Evolutionary conservation across 2,888 invertebrate genomes (phyloP), one percentile per base, ranked within the genome.

Genomic region (Perizoma affinitatum): DNA sequence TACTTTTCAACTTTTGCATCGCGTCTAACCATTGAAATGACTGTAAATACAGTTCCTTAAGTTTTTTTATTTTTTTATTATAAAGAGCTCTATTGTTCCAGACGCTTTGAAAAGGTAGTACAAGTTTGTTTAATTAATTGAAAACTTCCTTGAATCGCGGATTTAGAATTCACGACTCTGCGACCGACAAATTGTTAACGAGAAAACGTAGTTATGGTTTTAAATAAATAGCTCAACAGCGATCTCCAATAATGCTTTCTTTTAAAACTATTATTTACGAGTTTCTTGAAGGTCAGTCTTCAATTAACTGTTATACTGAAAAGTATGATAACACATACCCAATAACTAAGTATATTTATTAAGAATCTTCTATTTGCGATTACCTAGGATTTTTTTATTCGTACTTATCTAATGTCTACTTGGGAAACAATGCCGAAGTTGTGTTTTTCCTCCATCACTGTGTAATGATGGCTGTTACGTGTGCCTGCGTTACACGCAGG

Each of bases 91-190:
- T 72, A 82, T 83, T 84, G 83, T 83, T 79, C 79, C 63, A 66
- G 65, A 65, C 69, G 68, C 76, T 75, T 73, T 75, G 69, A 66
- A n/a, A 75, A 78, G 71, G 75, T 71, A 68, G 76, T 73, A 70
- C 75, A 77, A 82, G 75, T 81, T 82, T 77, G 76, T 75, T 77
- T 75, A 82, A 83, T 83, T 81, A 82, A 84, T 82, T 79, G 74
- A 74, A 66, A 69, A 76, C 76, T 79, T 79, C 73, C 75, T 71
- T 71, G 73, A 74, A 78, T 71, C 75, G 75, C 75, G 71, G 71
- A 66, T 72, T 68, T 64, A 69, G 69, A 76, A 76, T 76, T 74
- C 69, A 71, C 66, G 65, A 65, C 63, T 58, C 52, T 68, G 68
- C 63, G 69, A 69, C 58, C 66, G 65, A 74, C 69, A 67, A 73